Conservation (phyloP, 2,113 vertebrate species). For the Stercorarius parasiticus region DNA sequence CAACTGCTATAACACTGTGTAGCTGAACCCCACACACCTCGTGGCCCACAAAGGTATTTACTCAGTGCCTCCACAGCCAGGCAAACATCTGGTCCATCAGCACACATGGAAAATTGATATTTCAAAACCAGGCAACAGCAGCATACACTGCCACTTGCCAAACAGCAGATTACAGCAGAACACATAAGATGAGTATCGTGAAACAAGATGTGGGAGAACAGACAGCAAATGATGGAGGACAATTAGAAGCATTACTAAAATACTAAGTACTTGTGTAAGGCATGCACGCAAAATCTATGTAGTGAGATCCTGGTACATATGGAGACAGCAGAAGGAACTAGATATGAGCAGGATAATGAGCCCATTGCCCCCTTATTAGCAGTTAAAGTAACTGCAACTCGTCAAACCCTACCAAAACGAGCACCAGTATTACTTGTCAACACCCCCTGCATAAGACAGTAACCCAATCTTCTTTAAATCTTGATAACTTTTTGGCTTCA, state of each 20-base stretch:
- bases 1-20: background rate
- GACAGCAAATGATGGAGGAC: background rate
- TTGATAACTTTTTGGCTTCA: background rate
- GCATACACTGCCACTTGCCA: background rate
- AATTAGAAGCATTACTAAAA: background rate
- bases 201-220: background rate
- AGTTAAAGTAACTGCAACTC: background rate
- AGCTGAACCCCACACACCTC: background rate
- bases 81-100: background rate
- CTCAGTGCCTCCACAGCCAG: background rate
- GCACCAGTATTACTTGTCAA: background rate
- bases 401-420: background rate
- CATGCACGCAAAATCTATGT: fast-evolving
- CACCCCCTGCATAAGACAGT: background rate
- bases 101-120: background rate
- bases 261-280: background rate
- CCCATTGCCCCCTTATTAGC: background rate
- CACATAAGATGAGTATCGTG: background rate
- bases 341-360: fast-evolving
- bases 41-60: background rate
- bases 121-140: background rate
- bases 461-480: background rate
- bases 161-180: background rate
- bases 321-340: background rate
- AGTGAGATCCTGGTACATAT: background rate